Evolutionary conservation across 2,888 invertebrate species (phyloP).

Genomic region (Polydrusus pterygomalis): DNA sequence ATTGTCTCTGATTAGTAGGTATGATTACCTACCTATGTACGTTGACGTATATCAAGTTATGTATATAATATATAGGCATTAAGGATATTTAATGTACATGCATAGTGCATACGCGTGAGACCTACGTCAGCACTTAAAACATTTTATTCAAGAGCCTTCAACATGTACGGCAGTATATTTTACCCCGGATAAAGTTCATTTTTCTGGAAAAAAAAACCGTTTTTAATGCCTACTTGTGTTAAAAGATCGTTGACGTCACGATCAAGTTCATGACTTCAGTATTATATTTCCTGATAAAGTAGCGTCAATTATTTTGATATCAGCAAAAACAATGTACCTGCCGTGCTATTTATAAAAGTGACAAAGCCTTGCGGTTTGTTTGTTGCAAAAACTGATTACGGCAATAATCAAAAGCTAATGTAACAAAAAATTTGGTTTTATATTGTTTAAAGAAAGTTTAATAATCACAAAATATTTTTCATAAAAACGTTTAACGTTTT

Average conservation of each 20-base stretch:
- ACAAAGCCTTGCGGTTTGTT: neutral
- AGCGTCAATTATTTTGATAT: slow-evolving; percentile 15
- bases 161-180: neutral
- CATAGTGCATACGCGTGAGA: neutral
- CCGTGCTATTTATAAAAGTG: slow-evolving; percentile 17
- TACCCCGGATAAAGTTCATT: neutral
- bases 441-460: neutral
- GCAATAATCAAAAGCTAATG: neutral
- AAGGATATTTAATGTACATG: neutral
- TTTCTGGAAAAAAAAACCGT: neutral
- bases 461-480: neutral
- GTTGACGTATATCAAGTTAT: too few relatives aligned
- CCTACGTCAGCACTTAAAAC: neutral
- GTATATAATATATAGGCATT: neutral
- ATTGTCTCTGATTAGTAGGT: neutral
- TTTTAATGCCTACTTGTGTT: neutral
- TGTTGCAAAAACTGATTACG: slow-evolving; percentile 14
- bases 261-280: slow-evolving; percentile 8
- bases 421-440: neutral
- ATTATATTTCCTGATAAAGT: slow-evolving; percentile 19
- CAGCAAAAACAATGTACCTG: slow-evolving; percentile 11
- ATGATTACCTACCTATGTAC: too few relatives aligned
- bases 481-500: neutral
- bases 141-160: neutral
- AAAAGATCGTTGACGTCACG: neutral